Evolutionary conservation across 2,797 vertebrate genomes (phyloP), one percentile per base, ranked within the genome.

Genomic region (Brachyalestes nurse): DNA sequence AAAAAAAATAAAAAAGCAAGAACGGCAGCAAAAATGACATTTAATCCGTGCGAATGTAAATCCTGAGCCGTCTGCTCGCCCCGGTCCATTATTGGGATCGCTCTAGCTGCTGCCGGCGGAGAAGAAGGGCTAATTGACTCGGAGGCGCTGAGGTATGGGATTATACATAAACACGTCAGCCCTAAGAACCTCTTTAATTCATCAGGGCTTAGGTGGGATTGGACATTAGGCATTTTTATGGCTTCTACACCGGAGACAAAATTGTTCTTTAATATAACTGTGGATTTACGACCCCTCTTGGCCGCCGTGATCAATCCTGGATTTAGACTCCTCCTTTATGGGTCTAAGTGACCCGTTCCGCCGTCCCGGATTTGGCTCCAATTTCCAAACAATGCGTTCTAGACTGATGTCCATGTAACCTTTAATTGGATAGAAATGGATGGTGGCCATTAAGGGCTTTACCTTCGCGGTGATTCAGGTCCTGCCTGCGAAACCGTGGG

Each of bases 111-210:
- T 80, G 85, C 77, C 75, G 77, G 82, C 71, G 42, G 40, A 60
- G 72, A 82, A 72, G 69, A 69, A 72, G 60, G 73, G 73, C 85
- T 88, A 88, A 88, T 87, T 88, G 86, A 87, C 88, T 88, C 45
- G 23, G 75, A 82, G 76, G 78, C 67, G n/a, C 66, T 83, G 81
- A 81, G 82, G 80, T 82, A 85, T 61, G 76, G 66, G 78, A 75
- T 78, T 83, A 86, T 80, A 82, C 85, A 92, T 91, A 90, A 93
- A 93, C 82, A 91, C 87, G 89, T 91, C 91, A 88, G 53, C 17
- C 19, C 1, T 83, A 86, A 90, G 89, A 81, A 88, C 83, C 82
- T 86, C 83, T 89, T 91, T 88, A 86, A 88, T 88, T 88, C 86
- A 87, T 86, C 83, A 86, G 79, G 79, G 83, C 85, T 85, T 38